A percentile compares a stretch with the other conserved stretches of the same genome.
Evolutionary conservation across 2,113 vertebrate species (phyloP).

Genomic region (Tetrao urogallus): DNA sequence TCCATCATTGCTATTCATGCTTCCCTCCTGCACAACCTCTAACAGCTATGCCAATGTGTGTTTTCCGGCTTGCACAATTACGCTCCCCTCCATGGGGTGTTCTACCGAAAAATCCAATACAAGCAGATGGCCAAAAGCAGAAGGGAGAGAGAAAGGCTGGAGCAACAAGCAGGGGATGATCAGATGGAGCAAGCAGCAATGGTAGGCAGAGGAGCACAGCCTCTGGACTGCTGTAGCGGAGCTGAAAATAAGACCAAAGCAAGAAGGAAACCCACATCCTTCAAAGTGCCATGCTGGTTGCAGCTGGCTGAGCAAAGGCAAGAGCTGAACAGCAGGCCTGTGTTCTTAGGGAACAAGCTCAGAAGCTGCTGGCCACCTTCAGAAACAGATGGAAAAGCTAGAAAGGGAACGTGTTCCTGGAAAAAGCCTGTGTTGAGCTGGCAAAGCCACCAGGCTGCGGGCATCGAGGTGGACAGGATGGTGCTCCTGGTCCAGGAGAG

Average conservation of each 20-base stretch:
- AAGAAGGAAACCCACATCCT: background rate
- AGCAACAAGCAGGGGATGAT: background rate
- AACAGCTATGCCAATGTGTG: conserved; percentile 36
- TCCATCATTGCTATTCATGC: background rate
- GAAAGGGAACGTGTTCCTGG: background rate
- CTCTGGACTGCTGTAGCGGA: background rate
- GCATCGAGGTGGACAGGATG: background rate
- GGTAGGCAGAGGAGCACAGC: background rate
- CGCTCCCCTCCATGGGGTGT: conserved; percentile 16
- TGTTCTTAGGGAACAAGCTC: conserved; percentile 61
- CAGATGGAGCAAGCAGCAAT: rapidly evolving
- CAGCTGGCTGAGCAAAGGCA: background rate
- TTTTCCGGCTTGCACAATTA: conserved; percentile 71
- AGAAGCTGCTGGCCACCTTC: conserved; percentile 78
- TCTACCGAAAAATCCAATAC: conserved; percentile 69
- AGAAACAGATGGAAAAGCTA: conserved; percentile 37
- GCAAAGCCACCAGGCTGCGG: background rate
- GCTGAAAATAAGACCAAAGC: background rate
- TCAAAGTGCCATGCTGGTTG: rapidly evolving
- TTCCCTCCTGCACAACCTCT: background rate
- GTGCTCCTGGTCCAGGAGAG: background rate
- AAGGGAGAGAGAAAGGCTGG: background rate
- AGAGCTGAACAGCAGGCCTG: background rate
- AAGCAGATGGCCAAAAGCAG: conserved; percentile 30
- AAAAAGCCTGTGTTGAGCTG: background rate